Percentiles rank a stretch among this genome's conserved stretches.
Evolutionary conservation across 2,113 vertebrate species (phyloP).

Genomic region (Melozone crissalis): DNA sequence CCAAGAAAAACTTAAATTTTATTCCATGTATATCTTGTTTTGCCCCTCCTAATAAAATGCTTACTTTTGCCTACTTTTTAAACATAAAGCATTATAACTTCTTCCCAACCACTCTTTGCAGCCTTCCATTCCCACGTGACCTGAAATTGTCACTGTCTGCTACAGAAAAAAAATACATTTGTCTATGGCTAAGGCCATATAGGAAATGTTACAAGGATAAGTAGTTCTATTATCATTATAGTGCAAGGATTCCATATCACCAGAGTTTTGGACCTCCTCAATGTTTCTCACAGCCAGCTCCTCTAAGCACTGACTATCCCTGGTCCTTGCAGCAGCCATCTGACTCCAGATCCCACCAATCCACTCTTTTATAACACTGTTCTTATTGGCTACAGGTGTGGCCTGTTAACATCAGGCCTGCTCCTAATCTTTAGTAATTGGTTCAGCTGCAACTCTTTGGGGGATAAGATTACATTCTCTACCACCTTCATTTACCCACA

Average conservation of each 20-base stretch:
- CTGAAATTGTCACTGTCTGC: background rate
- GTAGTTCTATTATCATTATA: background rate
- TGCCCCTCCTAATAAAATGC: background rate
- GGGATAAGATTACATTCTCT: too few relatives aligned
- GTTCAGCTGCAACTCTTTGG: too few relatives aligned
- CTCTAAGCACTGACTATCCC: too few relatives aligned
- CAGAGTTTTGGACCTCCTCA: rapidly evolving
- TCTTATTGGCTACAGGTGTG: too few relatives aligned
- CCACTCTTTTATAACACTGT: too few relatives aligned
- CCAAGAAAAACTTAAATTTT: background rate
- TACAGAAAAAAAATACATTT: rapidly evolving
- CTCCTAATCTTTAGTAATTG: too few relatives aligned
- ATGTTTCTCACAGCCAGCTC: too few relatives aligned
- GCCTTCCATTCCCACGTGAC: background rate
- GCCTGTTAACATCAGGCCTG: too few relatives aligned
- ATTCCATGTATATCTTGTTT: background rate
- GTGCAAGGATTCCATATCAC: too few relatives aligned
- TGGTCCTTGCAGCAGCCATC: too few relatives aligned
- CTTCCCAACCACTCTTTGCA: background rate
- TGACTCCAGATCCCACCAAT: too few relatives aligned
- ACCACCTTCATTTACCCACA: too few relatives aligned
- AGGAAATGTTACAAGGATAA: background rate
- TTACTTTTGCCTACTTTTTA: background rate
- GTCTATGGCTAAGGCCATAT: background rate
- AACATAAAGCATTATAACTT: background rate